Evolutionary conservation across 2,888 invertebrate genomes (phyloP).

Genomic region (Omphaloscelis lunosa): DNA sequence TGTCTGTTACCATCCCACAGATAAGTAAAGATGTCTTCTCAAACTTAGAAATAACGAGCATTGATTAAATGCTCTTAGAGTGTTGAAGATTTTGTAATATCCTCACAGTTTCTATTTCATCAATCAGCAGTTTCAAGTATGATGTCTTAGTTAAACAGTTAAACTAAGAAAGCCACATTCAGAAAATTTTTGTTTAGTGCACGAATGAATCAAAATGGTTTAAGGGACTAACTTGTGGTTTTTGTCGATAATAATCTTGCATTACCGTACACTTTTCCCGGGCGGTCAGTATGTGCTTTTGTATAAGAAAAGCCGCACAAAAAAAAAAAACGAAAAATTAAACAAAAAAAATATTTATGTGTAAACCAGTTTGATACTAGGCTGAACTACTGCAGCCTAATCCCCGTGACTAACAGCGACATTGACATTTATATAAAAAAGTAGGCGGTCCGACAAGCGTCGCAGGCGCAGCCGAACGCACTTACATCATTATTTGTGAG

Average conservation of each 20-base stretch:
- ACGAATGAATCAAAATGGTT: too few species aligned
- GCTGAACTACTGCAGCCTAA: constrained; percentile 26
- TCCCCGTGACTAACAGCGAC: constrained; percentile 57
- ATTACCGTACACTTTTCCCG: too few species aligned
- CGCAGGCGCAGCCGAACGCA: constrained; percentile 53
- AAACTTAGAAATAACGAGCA: neutral
- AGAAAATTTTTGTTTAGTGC: neutral
- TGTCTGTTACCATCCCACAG: neutral
- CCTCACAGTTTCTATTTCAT: too few species aligned
- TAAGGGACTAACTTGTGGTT: too few species aligned
- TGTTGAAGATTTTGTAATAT: too few species aligned
- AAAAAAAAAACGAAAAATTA: too few species aligned
- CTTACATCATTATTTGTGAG: constrained; percentile 66
- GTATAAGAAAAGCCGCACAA: too few species aligned
- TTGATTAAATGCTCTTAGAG: too few species aligned
- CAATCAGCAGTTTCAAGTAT: too few species aligned
- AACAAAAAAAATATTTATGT: neutral
- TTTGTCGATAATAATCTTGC: too few species aligned
- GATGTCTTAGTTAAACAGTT: too few species aligned
- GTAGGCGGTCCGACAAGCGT: constrained; percentile 50
- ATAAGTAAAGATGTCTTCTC: neutral
- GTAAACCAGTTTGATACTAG: constrained; percentile 17
- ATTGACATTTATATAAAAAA: constrained; percentile 68
- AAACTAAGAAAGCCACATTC: neutral
- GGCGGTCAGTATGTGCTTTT: too few species aligned